Conservation (phyloP, 2,797 vertebrate species). For the Xenopus petersii region DNA sequence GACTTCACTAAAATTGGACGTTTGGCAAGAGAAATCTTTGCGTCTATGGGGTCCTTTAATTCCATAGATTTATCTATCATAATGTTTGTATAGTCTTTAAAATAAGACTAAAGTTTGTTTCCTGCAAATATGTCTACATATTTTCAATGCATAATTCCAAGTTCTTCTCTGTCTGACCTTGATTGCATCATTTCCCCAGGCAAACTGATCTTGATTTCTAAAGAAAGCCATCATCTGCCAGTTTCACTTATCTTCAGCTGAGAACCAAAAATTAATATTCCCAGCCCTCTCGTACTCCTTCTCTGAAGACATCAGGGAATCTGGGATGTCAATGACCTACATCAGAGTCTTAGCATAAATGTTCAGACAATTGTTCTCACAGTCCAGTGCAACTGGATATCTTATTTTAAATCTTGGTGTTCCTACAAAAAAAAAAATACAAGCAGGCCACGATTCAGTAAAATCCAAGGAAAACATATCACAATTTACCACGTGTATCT, state of each 20-base stretch:
- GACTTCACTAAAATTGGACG: too few relatives aligned
- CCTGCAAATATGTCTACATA: background rate
- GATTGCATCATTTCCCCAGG: slow-evolving; percentile 51
- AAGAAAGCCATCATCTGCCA: slow-evolving; percentile 42
- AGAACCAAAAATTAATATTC: slow-evolving; percentile 41
- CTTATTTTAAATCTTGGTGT: background rate
- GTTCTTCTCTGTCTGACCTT: slow-evolving; percentile 54
- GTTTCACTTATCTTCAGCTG: slow-evolving; percentile 46
- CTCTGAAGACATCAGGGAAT: background rate
- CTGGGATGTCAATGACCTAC: slow-evolving; percentile 4
- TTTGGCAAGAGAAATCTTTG: too few relatives aligned
- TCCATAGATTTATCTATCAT: too few relatives aligned
- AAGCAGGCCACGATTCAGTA: too few relatives aligned
- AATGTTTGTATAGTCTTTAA: too few relatives aligned
- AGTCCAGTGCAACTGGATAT: background rate
- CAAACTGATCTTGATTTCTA: slow-evolving; percentile 49
- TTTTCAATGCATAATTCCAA: slow-evolving; percentile 17
- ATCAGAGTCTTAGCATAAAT: background rate
- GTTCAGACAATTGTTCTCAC: background rate
- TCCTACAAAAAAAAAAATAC: too few relatives aligned
- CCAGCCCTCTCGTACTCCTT: background rate
- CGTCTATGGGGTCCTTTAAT: too few relatives aligned
- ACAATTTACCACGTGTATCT: too few relatives aligned
- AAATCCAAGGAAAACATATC: too few relatives aligned
- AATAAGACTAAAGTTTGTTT: too few relatives aligned